phyloP scores from a whole-genome alignment of 2,797 vertebrate species.

The Esox lucius region DNA sequence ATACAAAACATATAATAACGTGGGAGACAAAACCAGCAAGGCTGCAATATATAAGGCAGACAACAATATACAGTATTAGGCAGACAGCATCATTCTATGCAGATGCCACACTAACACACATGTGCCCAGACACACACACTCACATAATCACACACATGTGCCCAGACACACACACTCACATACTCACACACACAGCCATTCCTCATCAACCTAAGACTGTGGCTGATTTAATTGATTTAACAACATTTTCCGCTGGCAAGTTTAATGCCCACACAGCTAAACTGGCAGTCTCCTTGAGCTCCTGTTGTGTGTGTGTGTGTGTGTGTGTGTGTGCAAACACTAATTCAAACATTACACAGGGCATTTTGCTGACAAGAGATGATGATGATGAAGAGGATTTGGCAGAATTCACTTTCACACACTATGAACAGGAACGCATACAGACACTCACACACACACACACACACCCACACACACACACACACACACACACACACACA shows the following conservation, averaged over 20 bases:
- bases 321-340: slow-evolving; percentile 24
- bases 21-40: too few species aligned
- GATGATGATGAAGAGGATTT: slow-evolving; percentile 9
- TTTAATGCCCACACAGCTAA: slow-evolving; percentile 41
- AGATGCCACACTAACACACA: too few species aligned
- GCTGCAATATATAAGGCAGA: too few species aligned
- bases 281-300: slow-evolving; percentile 9
- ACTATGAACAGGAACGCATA: too few species aligned
- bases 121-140: not conserved
- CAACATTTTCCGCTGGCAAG: slow-evolving; percentile 57
- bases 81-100: too few species aligned
- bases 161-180: slow-evolving; percentile 13
- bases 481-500: too few species aligned
- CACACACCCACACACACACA: too few species aligned
- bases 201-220: slow-evolving; percentile 45
- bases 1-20: too few species aligned
- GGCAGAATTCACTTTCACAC: not conserved
- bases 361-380: slow-evolving; percentile 46
- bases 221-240: slow-evolving; percentile 59
- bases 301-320: slow-evolving; percentile 22
- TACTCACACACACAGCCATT: slow-evolving; percentile 44
- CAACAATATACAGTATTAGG: too few species aligned
- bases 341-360: slow-evolving; percentile 36
- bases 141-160: not conserved
- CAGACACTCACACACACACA: too few species aligned